Conservation (phyloP, 1,140 invertebrate genomes). For the Oedothorax gibbosus region DNA sequence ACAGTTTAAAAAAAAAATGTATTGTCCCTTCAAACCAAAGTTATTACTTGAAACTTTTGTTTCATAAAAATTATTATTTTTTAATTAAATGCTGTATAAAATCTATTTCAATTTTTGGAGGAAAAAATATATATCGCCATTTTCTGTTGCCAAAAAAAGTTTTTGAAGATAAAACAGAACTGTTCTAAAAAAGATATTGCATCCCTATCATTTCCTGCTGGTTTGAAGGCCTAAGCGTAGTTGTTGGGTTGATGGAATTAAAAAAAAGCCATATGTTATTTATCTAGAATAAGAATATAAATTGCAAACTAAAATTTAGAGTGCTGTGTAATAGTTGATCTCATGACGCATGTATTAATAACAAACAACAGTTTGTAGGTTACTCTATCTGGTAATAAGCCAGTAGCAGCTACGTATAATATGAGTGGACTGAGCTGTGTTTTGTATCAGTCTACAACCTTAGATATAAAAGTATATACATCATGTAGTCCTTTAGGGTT, state of each 20-base stretch:
- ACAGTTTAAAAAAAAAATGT: too few species aligned
- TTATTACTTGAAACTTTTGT: too few species aligned
- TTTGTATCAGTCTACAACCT: conserved; percentile 60
- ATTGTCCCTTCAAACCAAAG: too few species aligned
- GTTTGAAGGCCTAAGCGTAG: conserved; percentile 43
- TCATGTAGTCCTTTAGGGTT: conserved; percentile 56
- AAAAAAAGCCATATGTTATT: conserved; percentile 47
- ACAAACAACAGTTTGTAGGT: conserved; percentile 54
- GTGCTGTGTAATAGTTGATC: conserved; percentile 60
- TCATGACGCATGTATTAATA: conserved; percentile 48
- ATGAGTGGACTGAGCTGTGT: conserved; percentile 58
- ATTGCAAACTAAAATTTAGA: conserved; percentile 24
- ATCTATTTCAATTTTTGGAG: too few species aligned
- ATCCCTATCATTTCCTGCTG: conserved; percentile 33
- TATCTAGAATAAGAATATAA: conserved; percentile 53
- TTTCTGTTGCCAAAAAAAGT: conserved; percentile 51
- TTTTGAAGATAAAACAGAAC: conserved; percentile 46
- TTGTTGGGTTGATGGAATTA: conserved; percentile 44
- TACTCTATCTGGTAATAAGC: conserved; percentile 45
- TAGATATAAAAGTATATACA: conserved; percentile 57
- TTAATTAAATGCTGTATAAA: too few species aligned
- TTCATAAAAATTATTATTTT: too few species aligned
- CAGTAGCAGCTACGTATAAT: conserved; percentile 56
- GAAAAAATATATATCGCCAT: conserved; percentile 33
- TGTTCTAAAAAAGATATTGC: too few species aligned